Evolutionary conservation across 2,797 vertebrate genomes (phyloP), one percentile per base, ranked within the genome.

Genomic region (Ptychobarbus kaznakovi): DNA sequence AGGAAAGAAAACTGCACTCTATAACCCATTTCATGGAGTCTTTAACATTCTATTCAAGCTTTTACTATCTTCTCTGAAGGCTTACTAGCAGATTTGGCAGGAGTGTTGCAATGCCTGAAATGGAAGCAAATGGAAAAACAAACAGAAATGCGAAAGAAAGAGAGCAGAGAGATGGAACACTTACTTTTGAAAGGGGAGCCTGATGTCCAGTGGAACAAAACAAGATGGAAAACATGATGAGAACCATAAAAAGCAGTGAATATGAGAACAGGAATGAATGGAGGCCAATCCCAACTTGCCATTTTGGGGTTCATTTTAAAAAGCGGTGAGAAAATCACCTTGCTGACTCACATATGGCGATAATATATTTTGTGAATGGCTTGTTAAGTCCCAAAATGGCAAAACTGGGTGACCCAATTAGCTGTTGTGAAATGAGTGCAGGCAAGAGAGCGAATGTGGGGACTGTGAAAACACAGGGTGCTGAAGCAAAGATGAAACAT

Each of bases 181-280:
- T 99, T 99, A 99, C 97, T 97, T 99, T 96, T 95, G 90, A 95
- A 94, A 95, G 95, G 94, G 96, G 92, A 95, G 92, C 91, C 97
- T 98, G 97, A 94, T 92, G 95, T 95, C 96, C 97, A 95, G 94
- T 90, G 96, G 96, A 95, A 96, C 90, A 96, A 96, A 96, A 90
- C 42, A 83, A 87, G 68, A 88, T 85, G 89, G 93, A 95, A 95
- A 95, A 93, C 92, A 92, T 93, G 92, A 95, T 94, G 91, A 94
- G 85, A 86, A 87, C 68, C 65, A 85, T 85, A 94, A 88, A 93
- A 91, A 93, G 89, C 92, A 92, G 91, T 93, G 91, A 90, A 91
- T 86, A 91, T 91, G 93, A 96, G 94, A 96, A 95, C 90, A 93
- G 89, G 93, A 92, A 93, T 68, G 70, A 89, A 91, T 92, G 90